phyloP scores from a whole-genome alignment of 2,113 vertebrate genomes.

The Perognathus longimembris region DNA sequence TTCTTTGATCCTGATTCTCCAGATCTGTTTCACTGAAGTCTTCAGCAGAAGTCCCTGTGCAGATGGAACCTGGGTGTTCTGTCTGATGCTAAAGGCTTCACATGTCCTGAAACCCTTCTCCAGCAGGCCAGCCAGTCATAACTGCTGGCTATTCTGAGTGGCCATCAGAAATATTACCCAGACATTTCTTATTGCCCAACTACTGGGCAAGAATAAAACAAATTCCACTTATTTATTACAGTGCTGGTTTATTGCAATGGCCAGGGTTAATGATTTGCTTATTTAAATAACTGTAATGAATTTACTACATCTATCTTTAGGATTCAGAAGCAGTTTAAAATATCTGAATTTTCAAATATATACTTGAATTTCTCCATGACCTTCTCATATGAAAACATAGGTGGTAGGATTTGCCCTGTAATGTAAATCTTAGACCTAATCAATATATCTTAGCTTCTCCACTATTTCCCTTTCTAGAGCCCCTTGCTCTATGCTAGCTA shows the following conservation, averaged over 20 bases:
- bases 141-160: neutral
- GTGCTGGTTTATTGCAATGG: neutral
- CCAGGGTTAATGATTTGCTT: constrained; percentile 58
- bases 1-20: neutral
- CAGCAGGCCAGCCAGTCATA: neutral
- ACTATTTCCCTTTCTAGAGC: neutral
- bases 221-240: constrained; percentile 43
- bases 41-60: neutral
- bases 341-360: constrained; percentile 48
- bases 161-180: neutral
- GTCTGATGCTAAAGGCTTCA: neutral
- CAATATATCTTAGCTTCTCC: neutral
- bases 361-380: constrained; percentile 29
- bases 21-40: neutral
- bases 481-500: neutral
- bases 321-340: constrained; percentile 12
- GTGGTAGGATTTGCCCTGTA: constrained; percentile 13
- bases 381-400: constrained; percentile 29
- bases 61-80: neutral
- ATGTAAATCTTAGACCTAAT: neutral
- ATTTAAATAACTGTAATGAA: constrained; percentile 32
- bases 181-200: neutral
- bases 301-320: constrained; percentile 56
- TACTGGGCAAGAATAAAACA: constrained; percentile 6
- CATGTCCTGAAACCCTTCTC: neutral